Evolutionary conservation across 2,888 invertebrate species (phyloP), one percentile per base, ranked within the genome.

Genomic region (Eupithecia subumbrata): DNA sequence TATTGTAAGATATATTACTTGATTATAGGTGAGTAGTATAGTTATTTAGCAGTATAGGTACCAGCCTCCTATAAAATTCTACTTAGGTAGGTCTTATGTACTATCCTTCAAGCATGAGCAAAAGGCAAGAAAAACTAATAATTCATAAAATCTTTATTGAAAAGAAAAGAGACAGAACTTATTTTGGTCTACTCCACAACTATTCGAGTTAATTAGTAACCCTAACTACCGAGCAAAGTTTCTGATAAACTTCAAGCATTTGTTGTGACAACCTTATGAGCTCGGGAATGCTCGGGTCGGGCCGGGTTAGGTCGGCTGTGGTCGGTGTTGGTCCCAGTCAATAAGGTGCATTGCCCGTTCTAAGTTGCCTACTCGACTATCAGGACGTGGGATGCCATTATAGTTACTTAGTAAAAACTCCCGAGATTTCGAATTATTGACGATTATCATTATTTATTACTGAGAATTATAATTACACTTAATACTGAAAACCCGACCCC

Each of bases 331-430:
- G 85, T 84, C 87, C 86, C 89, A 95, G 92, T 92, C 91, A 90
- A 91, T 91, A 91, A 91, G 90, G 91, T 91, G 90, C 90, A 90
- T 90, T 89, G 90, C 91, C 93, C 94, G 94, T 92, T 92, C 92
- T 90, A 92, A 92, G 91, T 92, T 86, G 89, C 88, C 86, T 88
- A 86, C 85, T 85, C 86, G 84, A 84, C 86, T 83, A 84, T 83
- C 85, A 85, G 86, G 86, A 86, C 86, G 78, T 74, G 84, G 84
- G 82, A 82, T 86, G 79, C 81, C 84, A 3, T 30, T 30, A 30
- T 30, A 78, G 75, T 14, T 45, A 52, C 68, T 25, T 68, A 34
- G 66, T 76, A 77, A 78, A 81, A 79, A 78, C 77, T 82, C 84
- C 71, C 37, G 16, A 40, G 22, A 66, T 30, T 12, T 16, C 16